A percentile compares a stretch with the other conserved stretches of the same genome.
phyloP scores from a whole-genome alignment of 2,888 invertebrate species.

The Himalopsyche kuldschensis region DNA sequence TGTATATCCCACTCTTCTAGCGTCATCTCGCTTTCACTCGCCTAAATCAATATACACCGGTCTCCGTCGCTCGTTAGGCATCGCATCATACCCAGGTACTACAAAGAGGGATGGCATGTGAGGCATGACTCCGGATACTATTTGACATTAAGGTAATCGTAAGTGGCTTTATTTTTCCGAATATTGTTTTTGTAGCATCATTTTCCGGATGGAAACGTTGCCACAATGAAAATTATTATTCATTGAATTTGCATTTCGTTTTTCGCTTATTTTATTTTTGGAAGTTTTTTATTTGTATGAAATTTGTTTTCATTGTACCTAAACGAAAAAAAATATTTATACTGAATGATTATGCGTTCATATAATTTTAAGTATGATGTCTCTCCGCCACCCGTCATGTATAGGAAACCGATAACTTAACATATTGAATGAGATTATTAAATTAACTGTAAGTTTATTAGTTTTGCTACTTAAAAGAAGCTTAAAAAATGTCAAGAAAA shows the following conservation, averaged over 20 bases:
- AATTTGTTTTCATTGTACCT: too few species aligned
- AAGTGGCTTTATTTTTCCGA: background rate
- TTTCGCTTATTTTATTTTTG: too few species aligned
- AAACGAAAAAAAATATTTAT: too few species aligned
- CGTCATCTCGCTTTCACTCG: constrained; percentile 11
- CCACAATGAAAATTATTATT: background rate
- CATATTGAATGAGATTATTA: too few species aligned
- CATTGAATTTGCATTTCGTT: background rate
- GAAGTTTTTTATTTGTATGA: too few species aligned
- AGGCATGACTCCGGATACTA: background rate
- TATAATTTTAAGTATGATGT: too few species aligned
- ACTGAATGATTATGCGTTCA: too few species aligned
- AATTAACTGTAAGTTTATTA: too few species aligned
- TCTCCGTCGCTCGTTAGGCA: constrained; percentile 7
- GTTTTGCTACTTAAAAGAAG: too few species aligned
- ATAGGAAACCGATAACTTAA: too few species aligned
- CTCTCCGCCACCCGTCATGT: too few species aligned
- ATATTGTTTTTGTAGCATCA: background rate
- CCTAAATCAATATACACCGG: background rate
- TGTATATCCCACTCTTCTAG: constrained; percentile 27
- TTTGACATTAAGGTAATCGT: background rate
- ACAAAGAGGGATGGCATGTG: constrained; percentile 2
- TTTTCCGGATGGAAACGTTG: background rate
- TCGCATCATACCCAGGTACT: background rate
- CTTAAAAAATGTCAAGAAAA: too few species aligned